Base-by-base conservation (phyloP, 2,888 invertebrate genomes). In the Agrochola macilenta region DNA sequence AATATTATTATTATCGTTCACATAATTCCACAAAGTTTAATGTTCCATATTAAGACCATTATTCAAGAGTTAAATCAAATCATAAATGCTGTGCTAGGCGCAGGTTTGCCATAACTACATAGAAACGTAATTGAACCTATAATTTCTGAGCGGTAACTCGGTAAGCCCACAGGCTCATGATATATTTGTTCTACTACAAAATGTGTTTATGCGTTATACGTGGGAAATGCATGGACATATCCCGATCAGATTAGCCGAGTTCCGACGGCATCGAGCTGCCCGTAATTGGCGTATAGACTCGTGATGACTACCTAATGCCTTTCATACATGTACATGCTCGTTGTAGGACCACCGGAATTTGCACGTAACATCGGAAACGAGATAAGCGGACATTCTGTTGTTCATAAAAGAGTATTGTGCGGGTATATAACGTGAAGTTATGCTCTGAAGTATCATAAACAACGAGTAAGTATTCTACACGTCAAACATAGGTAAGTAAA, bases 231-330 rank as follows among this genome's bases (percentile, higher is more conserved):
- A 80, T 82, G 30, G 66, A 79, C 74, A 79, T 78, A 84, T 74
- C 61, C 61, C 63, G 54, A 78, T 85, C 73, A 66, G 76, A 85
- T 85, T 78, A 82, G 58, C 46, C 12, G 39, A 43, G 77, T 82
- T 79, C 64, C 66, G 68, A 71, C 61, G 30, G 30, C 54, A 58
- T 58, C 64, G 57, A 52, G 65, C 64, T 54, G 58, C 46, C 26
- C 43, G 39, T 79, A 85, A 85, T 85, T 75, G 70, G 75, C 73
- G 57, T 49, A 69, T 74, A 66, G 77, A 78, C 52, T 68, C 77
- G 74, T 75, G 75, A 74, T 76, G 78, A 85, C 77, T 82, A 69
- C 35, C 66, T 82, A 82, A 82, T 82, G 72, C 68, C 70, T 69
- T 61, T 63, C 70, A 78, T 49, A 46, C n/a, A 63, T 72, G 26